Percentiles rank a stretch among this genome's conserved stretches.
phyloP scores from a whole-genome alignment of 2,797 vertebrate species.

The Rhynchonycteris naso region DNA sequence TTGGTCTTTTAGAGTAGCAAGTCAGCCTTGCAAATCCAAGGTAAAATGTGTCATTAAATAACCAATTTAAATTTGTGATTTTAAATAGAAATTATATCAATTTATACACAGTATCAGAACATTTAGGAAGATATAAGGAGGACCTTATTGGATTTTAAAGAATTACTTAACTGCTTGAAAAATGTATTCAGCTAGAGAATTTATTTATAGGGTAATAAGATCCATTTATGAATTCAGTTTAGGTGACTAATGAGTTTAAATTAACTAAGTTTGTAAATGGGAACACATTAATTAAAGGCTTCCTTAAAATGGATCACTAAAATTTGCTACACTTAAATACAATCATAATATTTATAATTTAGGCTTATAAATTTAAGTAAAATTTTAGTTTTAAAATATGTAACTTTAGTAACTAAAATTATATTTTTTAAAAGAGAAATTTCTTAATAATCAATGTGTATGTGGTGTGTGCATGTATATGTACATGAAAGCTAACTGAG shows the following conservation, averaged over 20 bases:
- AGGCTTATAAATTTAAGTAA: neutral
- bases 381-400: neutral
- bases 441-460: neutral
- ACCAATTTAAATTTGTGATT: neutral
- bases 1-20: neutral
- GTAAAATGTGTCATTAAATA: slow-evolving; percentile 12
- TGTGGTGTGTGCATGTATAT: neutral
- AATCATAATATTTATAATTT: neutral
- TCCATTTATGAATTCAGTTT: neutral
- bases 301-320: neutral
- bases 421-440: neutral
- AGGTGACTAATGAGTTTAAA: slow-evolving; percentile 1
- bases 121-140: neutral
- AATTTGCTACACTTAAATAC: neutral
- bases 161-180: neutral
- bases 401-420: neutral
- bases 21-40: neutral
- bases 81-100: neutral
- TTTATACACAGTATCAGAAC: neutral
- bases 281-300: neutral
- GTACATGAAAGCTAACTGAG: neutral
- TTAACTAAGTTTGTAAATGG: slow-evolving; percentile 9
- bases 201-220: neutral
- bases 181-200: neutral
- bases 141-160: neutral